Percentiles rank a stretch among this genome's conserved stretches.
These are phyloP conservation scores for Eulithis testata DNA, from an alignment of 2,888 invertebrate genomes.

Conservation along the genomic window DNA sequence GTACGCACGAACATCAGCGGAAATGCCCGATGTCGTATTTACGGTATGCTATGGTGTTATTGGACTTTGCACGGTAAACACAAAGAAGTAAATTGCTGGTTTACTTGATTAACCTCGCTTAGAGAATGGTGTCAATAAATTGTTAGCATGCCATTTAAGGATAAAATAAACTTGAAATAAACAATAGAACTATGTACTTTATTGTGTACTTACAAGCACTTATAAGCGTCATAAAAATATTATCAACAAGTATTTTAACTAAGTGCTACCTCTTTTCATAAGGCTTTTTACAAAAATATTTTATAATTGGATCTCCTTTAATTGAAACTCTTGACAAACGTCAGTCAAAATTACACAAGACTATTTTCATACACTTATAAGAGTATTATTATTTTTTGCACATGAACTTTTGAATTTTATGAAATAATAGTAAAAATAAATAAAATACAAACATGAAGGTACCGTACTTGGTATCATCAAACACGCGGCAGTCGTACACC, in stretches of 20 bases:
- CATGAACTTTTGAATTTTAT: neutral
- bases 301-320: neutral
- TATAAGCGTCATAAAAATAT: neutral
- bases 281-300: too few relatives aligned
- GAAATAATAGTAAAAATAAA: slow-evolving; percentile 8
- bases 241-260: neutral
- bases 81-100: slow-evolving; percentile 43
- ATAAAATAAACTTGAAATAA: slow-evolving; percentile 2
- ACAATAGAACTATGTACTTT: slow-evolving; percentile 1
- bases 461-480: slow-evolving; percentile 70
- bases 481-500: slow-evolving; percentile 63
- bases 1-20: slow-evolving; percentile 62
- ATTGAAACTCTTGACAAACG: neutral
- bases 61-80: slow-evolving; percentile 62
- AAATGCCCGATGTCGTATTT: slow-evolving; percentile 66
- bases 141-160: slow-evolving; percentile 7
- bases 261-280: neutral
- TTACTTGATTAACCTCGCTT: slow-evolving; percentile 37
- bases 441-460: slow-evolving; percentile 64
- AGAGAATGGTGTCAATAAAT: slow-evolving; percentile 24
- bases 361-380: neutral
- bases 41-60: slow-evolving; percentile 41
- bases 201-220: neutral
- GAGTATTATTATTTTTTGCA: too few relatives aligned
- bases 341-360: slow-evolving; percentile 32